Evolutionary conservation across 1,140 invertebrate genomes (phyloP).

Genomic region (Rhysida immarginata): DNA sequence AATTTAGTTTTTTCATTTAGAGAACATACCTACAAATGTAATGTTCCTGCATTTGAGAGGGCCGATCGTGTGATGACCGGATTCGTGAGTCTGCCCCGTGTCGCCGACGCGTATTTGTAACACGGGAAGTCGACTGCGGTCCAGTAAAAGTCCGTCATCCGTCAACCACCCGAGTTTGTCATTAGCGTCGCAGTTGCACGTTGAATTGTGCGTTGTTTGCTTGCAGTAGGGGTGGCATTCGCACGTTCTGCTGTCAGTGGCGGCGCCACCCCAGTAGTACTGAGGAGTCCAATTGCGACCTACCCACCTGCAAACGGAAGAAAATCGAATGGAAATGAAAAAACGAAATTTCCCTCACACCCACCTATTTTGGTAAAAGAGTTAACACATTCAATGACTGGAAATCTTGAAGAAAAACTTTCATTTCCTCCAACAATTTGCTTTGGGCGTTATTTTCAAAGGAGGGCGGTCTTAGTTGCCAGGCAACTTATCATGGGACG

Average conservation of each 20-base stretch:
- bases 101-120: conserved; percentile 20
- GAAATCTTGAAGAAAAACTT: no score
- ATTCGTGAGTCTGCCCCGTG: conserved; percentile 19
- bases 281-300: conserved; percentile 18
- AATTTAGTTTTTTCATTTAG: no score
- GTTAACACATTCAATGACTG: no score
- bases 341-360: no score
- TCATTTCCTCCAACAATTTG: no score
- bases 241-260: conserved; percentile 18
- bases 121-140: conserved; percentile 17
- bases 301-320: conserved; percentile 12
- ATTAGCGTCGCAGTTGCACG: conserved; percentile 22
- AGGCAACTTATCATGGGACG: no score
- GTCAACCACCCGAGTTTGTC: conserved; percentile 17
- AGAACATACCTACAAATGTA: conserved; percentile 16
- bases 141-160: conserved; percentile 19
- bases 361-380: no score
- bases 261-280: conserved; percentile 21
- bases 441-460: no score
- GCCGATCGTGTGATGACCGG: conserved; percentile 18
- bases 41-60: conserved; percentile 16
- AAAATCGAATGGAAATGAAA: no score
- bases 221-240: conserved; percentile 21
- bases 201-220: conserved; percentile 15
- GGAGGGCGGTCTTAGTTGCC: no score